Base-by-base conservation (phyloP, 1,140 invertebrate genomes). In the Diachasmimorpha longicaudata region DNA sequence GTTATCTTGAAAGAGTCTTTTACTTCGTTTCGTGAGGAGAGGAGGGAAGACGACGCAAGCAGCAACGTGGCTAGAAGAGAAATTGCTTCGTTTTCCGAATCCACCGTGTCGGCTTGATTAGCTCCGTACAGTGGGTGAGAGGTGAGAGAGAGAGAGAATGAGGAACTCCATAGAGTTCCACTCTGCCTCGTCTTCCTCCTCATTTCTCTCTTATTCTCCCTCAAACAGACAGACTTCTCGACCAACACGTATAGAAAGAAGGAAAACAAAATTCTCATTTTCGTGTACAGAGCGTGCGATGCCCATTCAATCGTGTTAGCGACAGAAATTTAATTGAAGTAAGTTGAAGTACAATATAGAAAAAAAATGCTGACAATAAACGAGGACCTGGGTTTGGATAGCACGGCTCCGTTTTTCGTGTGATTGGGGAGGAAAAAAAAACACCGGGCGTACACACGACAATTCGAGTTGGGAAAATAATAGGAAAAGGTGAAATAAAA, bases 51-150 rank as follows among this genome's bases (percentile, higher is more conserved):
- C 71, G 52, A 78, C 55, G 77, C 78, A 80, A 76, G 76, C 73
- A 77, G 72, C 81, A 82, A 81, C 81, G 83, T 84, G 83, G 83
- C 78, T 80, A 70, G 83, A 84, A 83, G 81, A 84, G 83, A 83
- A 84, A 84, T 82, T 82, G 81, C 83, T 83, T 83, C 82, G 81
- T 84, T 84, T 83, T 39, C 81, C 82, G 80, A 83, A 83, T 83
- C 77, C 78, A 77, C 78, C 79, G 79, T 84, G 79, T 84, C 78
- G 78, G 79, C 78, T 82, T 83, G 83, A 84, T 84, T 84, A 82
- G 81, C 81, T 78, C 71, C 21, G 55, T 39, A 58, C 67, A 76
- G 75, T 76, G 55, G 76, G 68, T 77, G 71, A 70, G n/a, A 44
- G 13, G 25, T 68, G 46, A 4, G 48, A 52, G n/a, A 19, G n/a